Percentiles rank a stretch among this genome's conserved stretches.
These are phyloP conservation scores for Nomada flava DNA, from an alignment of 2,888 invertebrate genomes.

Conservation along the genomic window DNA sequence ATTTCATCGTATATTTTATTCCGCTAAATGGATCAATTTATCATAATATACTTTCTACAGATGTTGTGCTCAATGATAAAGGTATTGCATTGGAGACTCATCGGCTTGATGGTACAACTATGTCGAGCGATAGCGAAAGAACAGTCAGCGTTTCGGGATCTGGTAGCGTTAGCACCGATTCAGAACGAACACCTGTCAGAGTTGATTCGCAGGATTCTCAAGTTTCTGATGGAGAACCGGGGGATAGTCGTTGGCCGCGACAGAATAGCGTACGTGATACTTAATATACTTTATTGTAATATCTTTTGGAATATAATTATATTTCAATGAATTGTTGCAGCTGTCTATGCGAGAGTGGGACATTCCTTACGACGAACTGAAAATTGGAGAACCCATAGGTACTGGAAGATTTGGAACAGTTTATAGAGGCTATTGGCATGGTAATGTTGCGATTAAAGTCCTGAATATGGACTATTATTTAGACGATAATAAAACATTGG, in stretches of 20 bases:
- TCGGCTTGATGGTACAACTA: slow-evolving; percentile 85
- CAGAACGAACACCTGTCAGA: slow-evolving; percentile 91
- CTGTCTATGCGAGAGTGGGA: slow-evolving; percentile 98
- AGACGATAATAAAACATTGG: slow-evolving; percentile 93
- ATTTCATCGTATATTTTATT: neutral
- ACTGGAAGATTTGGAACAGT: slow-evolving; percentile 97
- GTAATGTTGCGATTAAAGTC: slow-evolving; percentile 98
- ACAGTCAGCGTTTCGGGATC: slow-evolving; percentile 90
- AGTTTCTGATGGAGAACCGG: slow-evolving; percentile 87
- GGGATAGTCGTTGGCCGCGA: slow-evolving; percentile 88
- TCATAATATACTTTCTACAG: slow-evolving; percentile 62
- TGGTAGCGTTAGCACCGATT: slow-evolving; percentile 91
- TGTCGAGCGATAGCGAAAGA: slow-evolving; percentile 89
- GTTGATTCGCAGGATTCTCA: slow-evolving; percentile 94
- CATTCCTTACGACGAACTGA: slow-evolving; percentile 97
- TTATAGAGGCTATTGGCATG: slow-evolving; percentile 98
- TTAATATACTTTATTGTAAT: neutral
- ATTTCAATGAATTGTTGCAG: slow-evolving; percentile 73
- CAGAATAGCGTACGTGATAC: slow-evolving; percentile 90
- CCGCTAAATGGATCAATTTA: slow-evolving; percentile 10
- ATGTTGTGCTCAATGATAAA: slow-evolving; percentile 83
- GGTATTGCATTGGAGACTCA: slow-evolving; percentile 86
- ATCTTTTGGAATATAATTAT: slow-evolving; percentile 56
- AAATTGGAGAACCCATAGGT: slow-evolving; percentile 94
- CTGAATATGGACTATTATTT: slow-evolving; percentile 96